Conservation (phyloP, 1,140 invertebrate species). For the Pseudachorutes palmiensis region DNA sequence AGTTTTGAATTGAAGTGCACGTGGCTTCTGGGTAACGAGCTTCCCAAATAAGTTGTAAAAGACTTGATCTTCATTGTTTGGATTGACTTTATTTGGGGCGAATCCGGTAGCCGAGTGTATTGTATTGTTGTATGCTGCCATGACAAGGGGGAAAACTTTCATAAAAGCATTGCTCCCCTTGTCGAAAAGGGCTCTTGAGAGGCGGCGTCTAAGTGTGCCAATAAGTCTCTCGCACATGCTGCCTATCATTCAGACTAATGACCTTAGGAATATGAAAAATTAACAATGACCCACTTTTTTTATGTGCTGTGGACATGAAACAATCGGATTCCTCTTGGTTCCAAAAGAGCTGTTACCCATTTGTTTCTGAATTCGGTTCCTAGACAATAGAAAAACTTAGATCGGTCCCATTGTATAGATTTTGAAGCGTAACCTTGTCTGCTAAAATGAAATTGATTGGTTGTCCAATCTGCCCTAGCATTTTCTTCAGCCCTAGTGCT, state of each 20-base stretch:
- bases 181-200: not conserved
- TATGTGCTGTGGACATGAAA: not conserved
- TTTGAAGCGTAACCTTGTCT: not conserved
- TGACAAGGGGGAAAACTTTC: not conserved
- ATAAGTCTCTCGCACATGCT: not conserved
- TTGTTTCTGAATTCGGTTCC: not conserved
- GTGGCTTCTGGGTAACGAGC: not conserved
- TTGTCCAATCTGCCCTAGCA: not conserved
- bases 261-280: too few relatives aligned
- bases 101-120: not conserved
- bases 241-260: not conserved
- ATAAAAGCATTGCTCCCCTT: not conserved
- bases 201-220: not conserved
- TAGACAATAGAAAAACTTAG: not conserved
- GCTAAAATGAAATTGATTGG: not conserved
- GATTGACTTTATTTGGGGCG: not conserved
- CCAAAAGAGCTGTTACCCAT: not conserved
- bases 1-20: not conserved
- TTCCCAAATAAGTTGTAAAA: not conserved
- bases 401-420: not conserved
- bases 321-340: not conserved
- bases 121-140: not conserved
- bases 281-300: too few relatives aligned
- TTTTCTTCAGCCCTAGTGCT: not conserved
- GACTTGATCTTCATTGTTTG: not conserved